Base-by-base conservation (phyloP, 2,797 vertebrate genomes). In the Scolopax bukidnonensis region DNA sequence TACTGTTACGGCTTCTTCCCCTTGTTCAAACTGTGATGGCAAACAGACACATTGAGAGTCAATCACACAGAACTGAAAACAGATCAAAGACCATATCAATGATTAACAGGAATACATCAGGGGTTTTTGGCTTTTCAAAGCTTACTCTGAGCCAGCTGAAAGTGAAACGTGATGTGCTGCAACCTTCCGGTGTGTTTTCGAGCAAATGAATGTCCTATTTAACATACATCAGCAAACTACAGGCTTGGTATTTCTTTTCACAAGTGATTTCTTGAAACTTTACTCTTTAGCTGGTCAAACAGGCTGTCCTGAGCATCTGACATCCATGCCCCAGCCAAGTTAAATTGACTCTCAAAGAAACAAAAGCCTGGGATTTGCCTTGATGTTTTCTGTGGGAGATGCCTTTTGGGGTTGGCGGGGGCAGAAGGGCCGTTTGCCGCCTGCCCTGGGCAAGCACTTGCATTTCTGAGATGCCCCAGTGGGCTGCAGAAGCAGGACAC, bases 41-140 rank as follows among this genome's bases (percentile, higher is more conserved):
- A 71, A 83, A 57, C 32, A 68, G 48, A 84, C 14, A 87, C 38
- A 33, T 2, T 33, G 38, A 89, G 81, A 82, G 78, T 90, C 81
- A 47, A 73, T 93, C 77, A 53, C 69, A 86, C 14, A 84, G 53
- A 89, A 76, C 89, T 57, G 83, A 87, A 75, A 93, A 81, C 19
- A 84, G 87, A 94, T 90, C 88, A 90, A 96, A 89, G 94, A 60
- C 43, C 12, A 0, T 73, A 77, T 75, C 93, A 90, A 51, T 94
- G 90, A 96, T 92, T 90, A 95, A 95, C 87, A 93, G 89, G 91
- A 88, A 36, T 84, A 76, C 59, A 91, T 88, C 54, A 78, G 60
- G 77, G 53, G 11, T 0, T 4, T 57, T 84, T 9, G 56, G 68
- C 53, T 74, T 91, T 85, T 85, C 89, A 95, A 81, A 94, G 77